Evolutionary conservation across 2,888 invertebrate species (phyloP), one percentile per base, ranked within the genome.

Genomic region (Caenorhabditis sp.): DNA sequence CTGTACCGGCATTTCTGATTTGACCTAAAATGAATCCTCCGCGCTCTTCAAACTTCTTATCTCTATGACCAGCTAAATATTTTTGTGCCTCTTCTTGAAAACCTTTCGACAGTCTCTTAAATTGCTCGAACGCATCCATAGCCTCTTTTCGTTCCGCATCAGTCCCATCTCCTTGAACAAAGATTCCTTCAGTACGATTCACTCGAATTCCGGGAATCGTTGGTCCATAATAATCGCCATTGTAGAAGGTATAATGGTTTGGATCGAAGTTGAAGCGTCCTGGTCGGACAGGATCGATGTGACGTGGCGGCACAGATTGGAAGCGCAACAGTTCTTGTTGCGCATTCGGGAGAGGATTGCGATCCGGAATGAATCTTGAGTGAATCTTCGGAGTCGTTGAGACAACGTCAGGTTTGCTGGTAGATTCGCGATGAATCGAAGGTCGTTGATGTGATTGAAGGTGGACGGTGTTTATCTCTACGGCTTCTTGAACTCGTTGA

Each of bases 221-320:
- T 43, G 78, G 78, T 58, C 78, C 78, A 31, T 76, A 78, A 51
- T 76, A 78, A 57, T 78, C 76, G 0, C 78, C 78, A 36, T 78
- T 76, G 59, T 71, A 76, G 66, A 70, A 78, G 2, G 71, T 70
- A 59, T 76, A 78, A n/a, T 68, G 70, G 1, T 63, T 27, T 50
- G 73, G 76, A 53, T 76, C 69, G 49, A 76, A 76, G 54, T 72
- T 71, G 63, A 69, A 68, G 10, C 66, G 21, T 3, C 69, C 49
- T 50, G 73, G 66, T 1, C 43, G 43, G 17, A 43, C 43, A 17
- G 43, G 43, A 10, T 43, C 43, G 43, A 26, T 58, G 8, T 58
- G 58, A 58, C 31, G 58, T 23, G 58, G 31, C 21, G 26, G 27
- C 8, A 58, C 12, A 5, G 12, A n/a, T 36, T 58, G 58, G 58